Evolutionary conservation across 2,113 vertebrate species (phyloP).

Genomic region (Strix uralensis): DNA sequence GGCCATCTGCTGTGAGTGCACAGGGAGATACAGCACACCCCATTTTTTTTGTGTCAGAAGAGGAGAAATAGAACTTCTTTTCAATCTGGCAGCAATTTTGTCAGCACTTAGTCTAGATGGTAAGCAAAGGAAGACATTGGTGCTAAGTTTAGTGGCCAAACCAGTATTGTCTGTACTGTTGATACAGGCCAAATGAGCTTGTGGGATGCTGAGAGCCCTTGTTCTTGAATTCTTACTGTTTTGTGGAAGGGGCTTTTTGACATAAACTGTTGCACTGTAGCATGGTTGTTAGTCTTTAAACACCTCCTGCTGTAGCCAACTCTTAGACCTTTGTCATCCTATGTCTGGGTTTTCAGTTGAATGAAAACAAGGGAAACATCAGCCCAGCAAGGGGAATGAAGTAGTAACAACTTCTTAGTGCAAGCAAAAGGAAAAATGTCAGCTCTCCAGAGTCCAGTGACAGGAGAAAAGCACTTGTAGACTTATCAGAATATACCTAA

Average conservation of each 20-base stretch:
- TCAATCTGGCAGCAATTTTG: background rate
- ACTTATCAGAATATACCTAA: background rate
- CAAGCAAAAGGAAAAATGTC: background rate
- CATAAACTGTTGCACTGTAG: background rate
- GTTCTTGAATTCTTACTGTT: background rate
- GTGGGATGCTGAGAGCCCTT: background rate
- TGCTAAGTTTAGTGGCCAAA: background rate
- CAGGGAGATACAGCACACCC: background rate
- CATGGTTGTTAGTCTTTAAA: background rate
- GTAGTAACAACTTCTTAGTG: background rate
- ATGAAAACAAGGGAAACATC: background rate
- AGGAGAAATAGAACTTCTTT: background rate
- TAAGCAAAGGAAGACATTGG: background rate
- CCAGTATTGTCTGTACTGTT: background rate
- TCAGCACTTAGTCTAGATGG: background rate
- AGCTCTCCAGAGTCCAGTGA: background rate
- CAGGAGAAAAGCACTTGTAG: background rate
- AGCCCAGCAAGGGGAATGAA: background rate
- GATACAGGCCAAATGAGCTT: background rate
- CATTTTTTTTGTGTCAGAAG: background rate
- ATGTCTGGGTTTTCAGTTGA: background rate
- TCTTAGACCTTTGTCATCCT: background rate
- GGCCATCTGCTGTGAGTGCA: background rate
- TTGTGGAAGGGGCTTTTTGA: background rate
- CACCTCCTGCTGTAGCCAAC: background rate